Base-by-base conservation (phyloP, 2,888 invertebrate genomes). In the Lumbricus terrestris region DNA sequence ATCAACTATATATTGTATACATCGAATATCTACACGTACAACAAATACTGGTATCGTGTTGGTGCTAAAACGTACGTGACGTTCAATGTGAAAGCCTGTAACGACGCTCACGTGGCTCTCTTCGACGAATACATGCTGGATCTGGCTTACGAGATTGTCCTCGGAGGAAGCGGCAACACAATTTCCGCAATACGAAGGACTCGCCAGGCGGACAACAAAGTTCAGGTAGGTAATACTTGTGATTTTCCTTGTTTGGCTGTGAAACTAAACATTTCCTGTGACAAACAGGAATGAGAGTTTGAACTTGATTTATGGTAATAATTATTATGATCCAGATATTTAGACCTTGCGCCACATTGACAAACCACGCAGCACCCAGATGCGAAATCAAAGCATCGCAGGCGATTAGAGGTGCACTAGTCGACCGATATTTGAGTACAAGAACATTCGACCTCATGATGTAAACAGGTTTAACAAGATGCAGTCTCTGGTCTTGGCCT, bases 31-130 rank as follows among this genome's bases (percentile, higher is more conserved):
- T 90, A 90, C 85, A n/a, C 35, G 8, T 85, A 38, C 69, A 40
- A 5, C 13, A 82, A 40, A 35, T 38, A 85, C 29, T 85, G 40
- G 38, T 90, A 83, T 34, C 85, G 38, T 16, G 38, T 47, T 2
- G 35, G 35, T 2, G 35, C 16, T 2, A 69, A 47, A 33, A 85
- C 90, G 16, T 88, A 20, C 37, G 47, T 54, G 6, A 18, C 69
- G 15, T 91, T 91, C 89, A 89, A 88, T 20, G 91, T 91, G 13
- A 33, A 91, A n/a, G 90, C 91, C 82, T 90, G 91, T 82, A 90
- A 54, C 88, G 90, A 91, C 33, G 91, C 91, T 8, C 91, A 91
- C 85, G 85, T 91, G 11, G 90, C 38, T 33, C 89, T 91, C 15
- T 90, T 89, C 34, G 89, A 88, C 23, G 34, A 89, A 8, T 40